These are phyloP conservation scores for Eudyptes chrysolophus DNA, from an alignment of 2,113 vertebrate genomes.

Conservation along the genomic window DNA sequence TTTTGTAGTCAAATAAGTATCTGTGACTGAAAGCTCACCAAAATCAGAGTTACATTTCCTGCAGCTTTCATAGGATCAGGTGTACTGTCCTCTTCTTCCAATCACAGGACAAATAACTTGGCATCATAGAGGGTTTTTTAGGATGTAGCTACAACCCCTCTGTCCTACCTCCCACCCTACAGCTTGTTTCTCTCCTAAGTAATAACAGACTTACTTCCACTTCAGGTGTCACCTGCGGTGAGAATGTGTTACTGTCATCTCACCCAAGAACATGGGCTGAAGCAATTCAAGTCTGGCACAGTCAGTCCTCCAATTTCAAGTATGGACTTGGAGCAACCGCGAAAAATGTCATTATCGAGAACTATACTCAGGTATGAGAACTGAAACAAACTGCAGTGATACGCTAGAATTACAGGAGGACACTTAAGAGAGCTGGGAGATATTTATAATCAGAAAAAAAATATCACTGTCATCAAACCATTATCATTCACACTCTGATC, in stretches of 20 bases:
- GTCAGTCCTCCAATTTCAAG: conserved; percentile 19
- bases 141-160: not conserved
- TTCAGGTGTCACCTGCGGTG: conserved; percentile 27
- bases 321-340: not conserved
- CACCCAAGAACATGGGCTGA: conserved; percentile 27
- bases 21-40: not conserved
- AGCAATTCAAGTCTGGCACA: conserved; percentile 10
- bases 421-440: not conserved
- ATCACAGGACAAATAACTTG: not conserved
- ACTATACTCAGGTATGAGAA: conserved; percentile 47
- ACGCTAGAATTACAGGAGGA: not conserved
- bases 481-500: not conserved
- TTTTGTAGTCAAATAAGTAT: not conserved
- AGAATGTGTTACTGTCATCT: conserved; percentile 3
- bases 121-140: not conserved
- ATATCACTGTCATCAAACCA: not conserved
- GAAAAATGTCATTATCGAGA: not conserved
- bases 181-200: not conserved
- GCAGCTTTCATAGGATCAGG: not conserved
- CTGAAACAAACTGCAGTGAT: not conserved
- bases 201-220: not conserved
- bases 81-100: not conserved
- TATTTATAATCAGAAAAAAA: not conserved
- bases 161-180: not conserved
- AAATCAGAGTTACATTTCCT: not conserved